Evolutionary conservation across 2,797 vertebrate genomes (phyloP).

Genomic region (Arctocebus calabarensis): DNA sequence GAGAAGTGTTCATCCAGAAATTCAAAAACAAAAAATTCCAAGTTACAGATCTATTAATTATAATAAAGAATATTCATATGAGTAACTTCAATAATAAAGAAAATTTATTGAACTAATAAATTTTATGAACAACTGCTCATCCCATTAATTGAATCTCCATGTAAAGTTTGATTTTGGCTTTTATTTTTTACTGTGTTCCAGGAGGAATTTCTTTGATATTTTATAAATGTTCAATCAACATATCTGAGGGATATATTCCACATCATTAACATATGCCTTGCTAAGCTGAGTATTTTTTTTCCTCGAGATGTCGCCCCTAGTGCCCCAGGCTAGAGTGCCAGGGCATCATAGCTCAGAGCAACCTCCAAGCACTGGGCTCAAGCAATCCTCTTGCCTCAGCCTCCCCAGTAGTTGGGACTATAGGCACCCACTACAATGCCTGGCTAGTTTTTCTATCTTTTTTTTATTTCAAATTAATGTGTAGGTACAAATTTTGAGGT

Average conservation of each 20-base stretch:
- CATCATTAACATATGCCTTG: neutral
- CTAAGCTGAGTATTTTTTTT: neutral
- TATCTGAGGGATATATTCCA: neutral
- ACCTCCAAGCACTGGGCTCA: too few species aligned
- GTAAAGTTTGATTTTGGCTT: conserved; percentile 35
- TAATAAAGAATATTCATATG: conserved; percentile 31
- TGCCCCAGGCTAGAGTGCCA: too few species aligned
- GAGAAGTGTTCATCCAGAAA: conserved; percentile 39
- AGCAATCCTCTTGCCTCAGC: too few species aligned
- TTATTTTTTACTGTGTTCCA: conserved; percentile 38
- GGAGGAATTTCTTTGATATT: neutral
- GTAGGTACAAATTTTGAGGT: too few species aligned
- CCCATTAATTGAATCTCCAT: conserved; percentile 10
- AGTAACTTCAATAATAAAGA: conserved; percentile 38
- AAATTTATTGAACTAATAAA: conserved; percentile 30
- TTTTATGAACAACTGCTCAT: neutral
- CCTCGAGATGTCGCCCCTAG: neutral
- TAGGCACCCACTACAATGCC: too few species aligned
- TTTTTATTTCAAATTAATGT: too few species aligned
- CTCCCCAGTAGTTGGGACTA: too few species aligned
- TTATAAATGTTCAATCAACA: conserved; percentile 9
- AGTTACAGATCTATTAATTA: neutral
- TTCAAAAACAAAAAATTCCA: conserved; percentile 42
- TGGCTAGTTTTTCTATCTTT: too few species aligned
- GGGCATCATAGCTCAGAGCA: too few species aligned